Conservation (phyloP, 2,113 vertebrate genomes). For the Oxygymnocypris stewartii region DNA sequence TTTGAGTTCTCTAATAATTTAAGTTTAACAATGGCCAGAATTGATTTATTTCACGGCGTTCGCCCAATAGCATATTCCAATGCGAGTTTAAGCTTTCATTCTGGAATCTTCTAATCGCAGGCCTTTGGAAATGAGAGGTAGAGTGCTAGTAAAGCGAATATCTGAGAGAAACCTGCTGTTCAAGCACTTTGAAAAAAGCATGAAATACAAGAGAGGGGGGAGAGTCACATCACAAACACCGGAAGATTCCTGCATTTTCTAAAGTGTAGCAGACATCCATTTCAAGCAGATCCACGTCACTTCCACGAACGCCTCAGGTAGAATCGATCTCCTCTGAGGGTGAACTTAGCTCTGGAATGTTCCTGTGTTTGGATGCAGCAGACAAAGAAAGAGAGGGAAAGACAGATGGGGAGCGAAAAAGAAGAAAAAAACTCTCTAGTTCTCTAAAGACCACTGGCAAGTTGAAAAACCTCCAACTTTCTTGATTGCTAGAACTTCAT, state of each 20-base stretch:
- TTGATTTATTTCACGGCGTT: background rate
- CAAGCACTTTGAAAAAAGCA: slow-evolving; percentile 27
- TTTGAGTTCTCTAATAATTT: slow-evolving; percentile 16
- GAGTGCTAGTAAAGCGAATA: background rate
- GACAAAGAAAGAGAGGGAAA: slow-evolving; percentile 21
- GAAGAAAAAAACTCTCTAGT: slow-evolving; percentile 18
- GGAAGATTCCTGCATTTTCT: slow-evolving; percentile 23
- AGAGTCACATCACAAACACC: background rate
- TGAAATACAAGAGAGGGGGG: background rate
- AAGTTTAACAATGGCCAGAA: slow-evolving; percentile 15
- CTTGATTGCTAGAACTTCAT: slow-evolving; percentile 31
- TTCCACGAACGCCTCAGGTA: slow-evolving; percentile 20
- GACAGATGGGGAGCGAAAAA: background rate
- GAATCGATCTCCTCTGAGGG: slow-evolving; percentile 36
- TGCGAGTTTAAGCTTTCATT: slow-evolving; percentile 8
- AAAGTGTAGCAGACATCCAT: slow-evolving; percentile 23
- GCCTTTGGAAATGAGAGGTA: slow-evolving; percentile 25
- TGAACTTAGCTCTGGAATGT: slow-evolving; percentile 42
- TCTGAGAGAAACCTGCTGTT: slow-evolving; percentile 10
- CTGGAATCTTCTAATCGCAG: background rate
- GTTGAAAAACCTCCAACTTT: slow-evolving; percentile 10
- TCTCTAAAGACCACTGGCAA: slow-evolving; percentile 21
- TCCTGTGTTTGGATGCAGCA: slow-evolving; percentile 22
- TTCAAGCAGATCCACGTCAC: slow-evolving; percentile 5
- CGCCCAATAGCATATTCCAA: slow-evolving; percentile 11